phyloP scores from a whole-genome alignment of 2,113 vertebrate species.

The Ailuropoda melanoleuca region DNA sequence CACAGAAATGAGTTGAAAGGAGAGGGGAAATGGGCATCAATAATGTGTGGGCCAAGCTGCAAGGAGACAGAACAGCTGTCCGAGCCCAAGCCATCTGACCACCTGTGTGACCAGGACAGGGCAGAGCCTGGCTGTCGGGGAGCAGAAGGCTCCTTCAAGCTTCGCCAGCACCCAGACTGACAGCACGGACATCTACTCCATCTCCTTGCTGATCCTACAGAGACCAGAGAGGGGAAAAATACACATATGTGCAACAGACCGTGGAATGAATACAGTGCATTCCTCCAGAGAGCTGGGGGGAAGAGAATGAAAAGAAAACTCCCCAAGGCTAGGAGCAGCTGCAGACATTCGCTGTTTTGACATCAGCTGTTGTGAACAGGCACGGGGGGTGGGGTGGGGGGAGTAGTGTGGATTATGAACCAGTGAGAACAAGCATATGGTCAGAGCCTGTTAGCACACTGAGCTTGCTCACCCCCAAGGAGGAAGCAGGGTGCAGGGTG shows the following conservation, averaged over 20 bases:
- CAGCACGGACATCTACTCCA: background rate
- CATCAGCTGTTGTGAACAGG: background rate
- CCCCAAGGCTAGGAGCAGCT: slow-evolving; percentile 23
- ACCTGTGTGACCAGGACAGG: background rate
- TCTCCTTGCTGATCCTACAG: background rate
- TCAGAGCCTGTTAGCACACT: background rate
- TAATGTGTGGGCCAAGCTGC: background rate
- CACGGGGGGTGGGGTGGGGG: background rate
- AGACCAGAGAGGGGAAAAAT: background rate
- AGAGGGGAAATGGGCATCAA: background rate
- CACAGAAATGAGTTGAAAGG: background rate
- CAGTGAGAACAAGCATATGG: background rate
- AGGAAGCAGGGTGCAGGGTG: rapidly evolving
- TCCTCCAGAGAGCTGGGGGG: background rate
- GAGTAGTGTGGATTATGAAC: background rate
- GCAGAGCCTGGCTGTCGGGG: background rate
- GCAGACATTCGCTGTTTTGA: slow-evolving; percentile 27
- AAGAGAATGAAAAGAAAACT: background rate
- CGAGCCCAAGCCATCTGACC: background rate
- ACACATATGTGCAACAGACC: background rate
- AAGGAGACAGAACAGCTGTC: background rate
- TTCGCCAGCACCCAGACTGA: background rate
- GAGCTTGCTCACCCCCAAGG: background rate
- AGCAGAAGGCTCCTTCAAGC: too few species aligned
- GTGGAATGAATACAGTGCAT: background rate